Percentiles rank a stretch among this genome's conserved stretches.
These are phyloP conservation scores for Mormoops blainvillei DNA, from an alignment of 2,113 vertebrate genomes.

Conservation along the genomic window DNA sequence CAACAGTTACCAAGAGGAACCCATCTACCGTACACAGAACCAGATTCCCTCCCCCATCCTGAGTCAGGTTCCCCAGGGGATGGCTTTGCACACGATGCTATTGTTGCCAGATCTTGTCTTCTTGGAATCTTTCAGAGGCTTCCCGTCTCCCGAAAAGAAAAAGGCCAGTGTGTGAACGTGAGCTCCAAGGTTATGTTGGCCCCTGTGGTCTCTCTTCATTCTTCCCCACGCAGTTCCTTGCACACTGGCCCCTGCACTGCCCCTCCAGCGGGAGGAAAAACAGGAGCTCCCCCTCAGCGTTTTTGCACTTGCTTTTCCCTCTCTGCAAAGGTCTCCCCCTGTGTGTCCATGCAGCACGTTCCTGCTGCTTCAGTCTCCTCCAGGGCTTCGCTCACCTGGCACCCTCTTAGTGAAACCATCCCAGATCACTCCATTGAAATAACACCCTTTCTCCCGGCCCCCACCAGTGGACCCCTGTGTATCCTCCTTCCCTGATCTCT, in stretches of 20 bases:
- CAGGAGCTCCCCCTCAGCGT: rapidly evolving
- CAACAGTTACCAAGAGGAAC: background rate
- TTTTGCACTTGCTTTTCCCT: background rate
- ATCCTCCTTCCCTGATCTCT: background rate
- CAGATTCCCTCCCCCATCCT: background rate
- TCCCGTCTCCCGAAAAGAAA: background rate
- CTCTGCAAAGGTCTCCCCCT: background rate
- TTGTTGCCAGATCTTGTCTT: background rate
- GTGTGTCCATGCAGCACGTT: rapidly evolving
- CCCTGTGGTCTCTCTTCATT: background rate
- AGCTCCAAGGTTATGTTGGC: background rate
- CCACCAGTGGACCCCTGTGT: background rate
- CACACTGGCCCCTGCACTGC: background rate
- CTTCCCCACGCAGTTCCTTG: background rate
- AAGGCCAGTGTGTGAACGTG: background rate
- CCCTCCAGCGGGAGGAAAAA: no score
- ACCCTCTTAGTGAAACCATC: background rate
- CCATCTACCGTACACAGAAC: no score
- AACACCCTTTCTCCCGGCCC: rapidly evolving
- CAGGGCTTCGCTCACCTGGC: background rate
- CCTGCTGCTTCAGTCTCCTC: background rate
- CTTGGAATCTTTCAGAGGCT: background rate
- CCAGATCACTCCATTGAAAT: background rate
- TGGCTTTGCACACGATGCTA: background rate
- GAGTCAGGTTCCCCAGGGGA: background rate